Evolutionary conservation across 1,140 invertebrate species (phyloP), one percentile per base, ranked within the genome.

Genomic region (Chrysoperla carnea): DNA sequence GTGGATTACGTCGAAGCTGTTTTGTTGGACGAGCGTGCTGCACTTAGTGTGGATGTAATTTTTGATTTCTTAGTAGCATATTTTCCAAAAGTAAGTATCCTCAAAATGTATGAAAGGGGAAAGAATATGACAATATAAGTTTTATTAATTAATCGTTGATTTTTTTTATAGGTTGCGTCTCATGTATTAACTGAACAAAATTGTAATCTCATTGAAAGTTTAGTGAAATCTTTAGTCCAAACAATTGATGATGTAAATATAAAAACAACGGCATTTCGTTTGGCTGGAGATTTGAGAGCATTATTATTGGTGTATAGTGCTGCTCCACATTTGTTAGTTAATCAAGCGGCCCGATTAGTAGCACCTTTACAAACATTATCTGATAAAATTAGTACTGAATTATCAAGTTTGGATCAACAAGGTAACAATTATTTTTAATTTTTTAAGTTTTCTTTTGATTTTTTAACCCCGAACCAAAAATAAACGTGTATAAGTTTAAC

Each of bases 1-100:
- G 74, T 81, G 13, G 84, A 88, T 57, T 89, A 88, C 55, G 74
- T 88, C 38, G 83, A 89, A 52, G 73, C 82, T 3, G 75, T 89
- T 6, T 57, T 90, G 12, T 55, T 86, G 23, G 84, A 89, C 56
- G 84, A 89, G 57, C 64, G 84, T 48, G 69, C 74, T 9, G 83
- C 80, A 6, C 63, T 89, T 3, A 81, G 78, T 36, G 79, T 84
- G 48, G 72, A 75, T 27, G 69, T 76, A 43, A 84, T 88, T 46
- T 84, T 82, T 57, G 76, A 85, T 49, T 87, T 89, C 56, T 71
- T 88, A 46, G 74, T 73, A 45, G 77, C 79, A 43, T 87, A 84
- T 55, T 84, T 89, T 52, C 84, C 84, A 0, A 88, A 87, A 69
- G 76, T 83, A 61, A 42, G 36, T 40, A 29, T 39, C 6, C 17